Percentiles rank a stretch among this genome's conserved stretches.
These are phyloP conservation scores for Hippoglossus hippoglossus DNA, from an alignment of 2,797 vertebrate species.

Conservation along the genomic window DNA sequence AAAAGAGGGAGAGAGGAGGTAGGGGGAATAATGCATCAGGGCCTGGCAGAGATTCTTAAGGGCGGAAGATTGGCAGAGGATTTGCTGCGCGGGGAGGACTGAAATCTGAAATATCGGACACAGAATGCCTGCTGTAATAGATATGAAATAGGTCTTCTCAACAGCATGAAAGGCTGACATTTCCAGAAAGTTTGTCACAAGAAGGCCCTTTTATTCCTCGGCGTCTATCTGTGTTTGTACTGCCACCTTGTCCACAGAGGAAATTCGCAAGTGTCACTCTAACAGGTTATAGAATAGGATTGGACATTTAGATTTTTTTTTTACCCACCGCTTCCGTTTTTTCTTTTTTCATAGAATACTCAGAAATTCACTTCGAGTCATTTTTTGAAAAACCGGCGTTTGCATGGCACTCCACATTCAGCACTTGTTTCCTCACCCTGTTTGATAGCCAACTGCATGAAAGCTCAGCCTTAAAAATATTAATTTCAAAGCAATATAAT, in stretches of 20 bases:
- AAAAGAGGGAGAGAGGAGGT: conserved; percentile 83
- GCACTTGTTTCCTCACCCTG: conserved; percentile 68
- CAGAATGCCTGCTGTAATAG: conserved; percentile 90
- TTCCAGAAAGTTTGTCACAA: conserved; percentile 89
- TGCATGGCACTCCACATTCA: conserved; percentile 68
- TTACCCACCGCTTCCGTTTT: conserved; percentile 49
- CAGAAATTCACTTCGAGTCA: conserved; percentile 77
- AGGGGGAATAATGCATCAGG: conserved; percentile 83
- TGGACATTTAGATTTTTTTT: conserved; percentile 78
- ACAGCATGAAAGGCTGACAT: conserved; percentile 90
- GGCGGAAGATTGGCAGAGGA: conserved; percentile 90
- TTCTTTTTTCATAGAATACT: conserved; percentile 69
- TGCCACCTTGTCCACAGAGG: conserved; percentile 85
- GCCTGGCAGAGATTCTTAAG: conserved; percentile 89
- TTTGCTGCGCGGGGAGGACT: conserved; percentile 86
- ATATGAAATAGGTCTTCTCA: conserved; percentile 91
- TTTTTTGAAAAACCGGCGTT: conserved; percentile 71
- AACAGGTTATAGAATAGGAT: conserved; percentile 80
- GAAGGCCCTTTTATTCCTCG: conserved; percentile 87
- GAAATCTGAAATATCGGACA: conserved; percentile 88
- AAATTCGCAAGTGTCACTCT: conserved; percentile 88
- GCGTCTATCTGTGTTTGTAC: conserved; percentile 86
- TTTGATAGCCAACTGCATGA: conserved; percentile 36
- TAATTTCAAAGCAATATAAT: conserved; percentile 3
- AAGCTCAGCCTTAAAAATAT: conserved; percentile 5